Evolutionary conservation across 2,113 vertebrate genomes (phyloP), one percentile per base, ranked within the genome.

Genomic region (Chauna torquata): DNA sequence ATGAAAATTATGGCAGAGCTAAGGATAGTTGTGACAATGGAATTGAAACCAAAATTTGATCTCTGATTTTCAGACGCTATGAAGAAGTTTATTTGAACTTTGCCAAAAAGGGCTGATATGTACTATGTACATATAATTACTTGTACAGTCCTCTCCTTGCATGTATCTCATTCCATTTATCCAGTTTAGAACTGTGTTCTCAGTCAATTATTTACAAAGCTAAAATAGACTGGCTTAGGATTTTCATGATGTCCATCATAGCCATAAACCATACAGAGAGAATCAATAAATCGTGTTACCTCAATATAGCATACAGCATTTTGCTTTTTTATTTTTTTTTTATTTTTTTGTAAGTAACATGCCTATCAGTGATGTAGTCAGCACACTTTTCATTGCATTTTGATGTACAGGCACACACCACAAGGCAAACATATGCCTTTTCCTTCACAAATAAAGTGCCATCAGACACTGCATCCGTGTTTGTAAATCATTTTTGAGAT

Each of bases 391-490:
- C 62, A 13, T 7, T 77, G 82, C 78, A 77, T 90, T 93, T 86
- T 86, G 79, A 92, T 85, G 54, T 78, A 90, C 62, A 88, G 32
- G 68, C 80, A 65, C 59, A 59, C 68, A 90, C 28, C 79, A 95
- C 75, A 92, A 95, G 75, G 91, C 71, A 95, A 97, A 77, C 91
- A 94, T 91, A 95, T 96, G 96, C 79, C 91, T 97, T 91, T 88
- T 82, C 59, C 65, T 76, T 91, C 93, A 90, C 78, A 95, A 90
- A 94, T 55, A 62, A 85, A 94, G 68, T 83, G 93, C 71, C 91
- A 86, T 88, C 93, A 94, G 92, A 80, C 92, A 83, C 58, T 0
- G 0, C 49, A 32, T 44, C 88, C 77, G 0, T 92, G 91, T 96
- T 87, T 92, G 72, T 87, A 92, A 95, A 92, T 87, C 68, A 59